Evolutionary conservation across 2,113 vertebrate genomes (phyloP).

Genomic region (Tiliqua scincoides): DNA sequence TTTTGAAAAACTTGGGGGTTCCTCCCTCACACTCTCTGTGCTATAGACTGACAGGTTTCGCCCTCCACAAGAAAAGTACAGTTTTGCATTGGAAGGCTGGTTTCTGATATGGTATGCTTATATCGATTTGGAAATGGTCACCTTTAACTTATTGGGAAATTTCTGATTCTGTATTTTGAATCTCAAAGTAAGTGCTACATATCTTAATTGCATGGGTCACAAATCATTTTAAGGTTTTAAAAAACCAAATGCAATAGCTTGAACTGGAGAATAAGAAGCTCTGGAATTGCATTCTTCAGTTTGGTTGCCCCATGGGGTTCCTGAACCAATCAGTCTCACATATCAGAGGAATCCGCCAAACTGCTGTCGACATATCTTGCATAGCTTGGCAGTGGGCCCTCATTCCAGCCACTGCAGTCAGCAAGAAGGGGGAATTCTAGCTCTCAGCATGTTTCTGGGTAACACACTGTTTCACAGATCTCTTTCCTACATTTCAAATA

Average conservation of each 20-base stretch:
- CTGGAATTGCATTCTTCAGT: neutral
- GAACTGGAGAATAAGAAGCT: neutral
- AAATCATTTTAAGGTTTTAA: neutral
- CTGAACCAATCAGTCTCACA: neutral
- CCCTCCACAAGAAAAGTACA: neutral
- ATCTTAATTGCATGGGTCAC: neutral
- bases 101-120: neutral
- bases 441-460: neutral
- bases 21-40: neutral
- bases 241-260: neutral
- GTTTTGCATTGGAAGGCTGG: neutral
- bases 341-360: neutral
- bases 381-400: neutral
- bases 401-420: neutral
- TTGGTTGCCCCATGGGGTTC: neutral
- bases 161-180: neutral
- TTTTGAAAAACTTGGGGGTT: neutral
- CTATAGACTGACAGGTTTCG: neutral
- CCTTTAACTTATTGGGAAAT: neutral
- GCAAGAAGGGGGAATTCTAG: neutral
- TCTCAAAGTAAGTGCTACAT: neutral
- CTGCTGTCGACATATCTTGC: neutral
- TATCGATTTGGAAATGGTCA: neutral
- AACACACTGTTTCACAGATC: neutral
- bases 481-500: neutral